Conservation (phyloP, 2,113 vertebrate species). For the Prionailurus bengalensis region DNA sequence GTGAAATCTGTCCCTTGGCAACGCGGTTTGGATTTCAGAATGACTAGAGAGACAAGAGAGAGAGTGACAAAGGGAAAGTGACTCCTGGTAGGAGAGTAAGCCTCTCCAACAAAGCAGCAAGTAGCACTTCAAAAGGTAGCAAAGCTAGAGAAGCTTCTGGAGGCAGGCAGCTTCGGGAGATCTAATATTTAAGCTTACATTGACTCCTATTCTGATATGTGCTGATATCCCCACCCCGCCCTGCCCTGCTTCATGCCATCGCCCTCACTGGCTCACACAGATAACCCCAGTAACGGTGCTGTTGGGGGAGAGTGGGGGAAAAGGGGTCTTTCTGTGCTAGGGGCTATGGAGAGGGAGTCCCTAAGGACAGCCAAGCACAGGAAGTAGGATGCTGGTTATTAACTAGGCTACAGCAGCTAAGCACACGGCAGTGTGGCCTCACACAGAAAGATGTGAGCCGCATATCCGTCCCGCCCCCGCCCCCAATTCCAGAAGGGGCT, state of each 20-base stretch:
- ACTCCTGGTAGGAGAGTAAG: background rate
- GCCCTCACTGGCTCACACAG: background rate
- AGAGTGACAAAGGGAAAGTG: background rate
- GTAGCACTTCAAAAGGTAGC: background rate
- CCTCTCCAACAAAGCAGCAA: background rate
- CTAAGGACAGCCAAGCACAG: background rate
- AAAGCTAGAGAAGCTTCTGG: background rate
- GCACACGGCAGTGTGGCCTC: background rate
- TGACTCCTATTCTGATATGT: background rate
- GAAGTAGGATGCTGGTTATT: background rate
- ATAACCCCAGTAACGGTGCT: background rate
- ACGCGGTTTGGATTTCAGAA: background rate
- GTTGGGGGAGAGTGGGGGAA: background rate
- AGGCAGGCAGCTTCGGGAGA: background rate
- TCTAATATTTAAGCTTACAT: fast-evolving
- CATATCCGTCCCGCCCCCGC: fast-evolving
- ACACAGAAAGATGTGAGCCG: fast-evolving
- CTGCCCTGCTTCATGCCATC: background rate
- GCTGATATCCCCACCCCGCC: no score
- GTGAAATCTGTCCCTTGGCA: background rate
- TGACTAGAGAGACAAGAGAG: background rate
- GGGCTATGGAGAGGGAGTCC: background rate
- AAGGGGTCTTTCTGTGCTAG: background rate
- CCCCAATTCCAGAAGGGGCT: background rate
- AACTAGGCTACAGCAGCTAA: background rate